These are phyloP conservation scores for Lagenorhynchus albirostris DNA, from an alignment of 2,113 vertebrate genomes.

Conservation along the genomic window DNA sequence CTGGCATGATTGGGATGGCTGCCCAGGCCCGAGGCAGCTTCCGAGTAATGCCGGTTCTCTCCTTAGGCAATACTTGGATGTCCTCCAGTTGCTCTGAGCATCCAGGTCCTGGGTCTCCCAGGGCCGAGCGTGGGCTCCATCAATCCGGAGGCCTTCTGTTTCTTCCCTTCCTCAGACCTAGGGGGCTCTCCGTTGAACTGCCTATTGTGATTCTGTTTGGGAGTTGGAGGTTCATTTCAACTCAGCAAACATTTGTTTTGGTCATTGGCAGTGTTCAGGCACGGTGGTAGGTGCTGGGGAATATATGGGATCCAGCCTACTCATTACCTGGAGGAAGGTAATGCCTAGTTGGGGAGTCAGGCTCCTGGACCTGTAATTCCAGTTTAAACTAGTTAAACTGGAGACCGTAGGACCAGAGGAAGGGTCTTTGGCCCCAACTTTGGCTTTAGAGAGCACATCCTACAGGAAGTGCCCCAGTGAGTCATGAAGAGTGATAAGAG, in stretches of 20 bases:
- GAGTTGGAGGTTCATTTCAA: background rate
- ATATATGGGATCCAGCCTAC: background rate
- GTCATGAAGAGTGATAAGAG: background rate
- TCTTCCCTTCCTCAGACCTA: background rate
- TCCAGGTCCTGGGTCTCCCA: background rate
- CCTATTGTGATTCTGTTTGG: background rate
- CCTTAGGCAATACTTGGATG: background rate
- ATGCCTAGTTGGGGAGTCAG: background rate
- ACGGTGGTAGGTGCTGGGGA: background rate
- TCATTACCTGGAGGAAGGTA: background rate
- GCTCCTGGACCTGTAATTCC: background rate
- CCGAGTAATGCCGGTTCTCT: fast-evolving
- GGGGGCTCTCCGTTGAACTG: background rate
- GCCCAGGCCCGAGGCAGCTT: background rate
- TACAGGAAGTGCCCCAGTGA: background rate
- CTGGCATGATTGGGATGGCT: background rate
- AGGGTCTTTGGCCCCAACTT: background rate
- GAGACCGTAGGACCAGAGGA: background rate
- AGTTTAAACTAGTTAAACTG: background rate
- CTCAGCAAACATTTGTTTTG: background rate
- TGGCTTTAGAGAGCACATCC: background rate
- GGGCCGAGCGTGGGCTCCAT: background rate
- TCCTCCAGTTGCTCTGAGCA: background rate
- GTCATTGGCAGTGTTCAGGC: background rate
- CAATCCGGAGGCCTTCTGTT: background rate